Evolutionary conservation across 2,888 invertebrate genomes (phyloP).

Genomic region (Aproaerema taeniolella): DNA sequence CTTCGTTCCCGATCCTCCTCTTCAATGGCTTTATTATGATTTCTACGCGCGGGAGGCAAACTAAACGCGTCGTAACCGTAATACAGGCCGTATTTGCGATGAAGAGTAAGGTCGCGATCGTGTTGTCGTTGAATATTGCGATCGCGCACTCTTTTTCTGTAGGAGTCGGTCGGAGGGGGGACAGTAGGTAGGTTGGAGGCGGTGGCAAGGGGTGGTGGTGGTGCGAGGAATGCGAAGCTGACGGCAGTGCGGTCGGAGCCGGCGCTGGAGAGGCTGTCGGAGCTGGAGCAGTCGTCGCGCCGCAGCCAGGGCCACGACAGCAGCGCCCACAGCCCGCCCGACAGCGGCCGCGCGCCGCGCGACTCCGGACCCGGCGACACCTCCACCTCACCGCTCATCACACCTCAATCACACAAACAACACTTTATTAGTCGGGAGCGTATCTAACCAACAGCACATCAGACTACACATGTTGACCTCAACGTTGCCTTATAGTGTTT

Average conservation of each 20-base stretch:
- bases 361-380: slow-evolving; percentile 28
- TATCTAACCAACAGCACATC: neutral
- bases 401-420: slow-evolving; percentile 40
- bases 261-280: slow-evolving; percentile 80
- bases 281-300: slow-evolving; percentile 55
- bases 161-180: slow-evolving; percentile 80
- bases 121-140: slow-evolving; percentile 75
- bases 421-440: too few relatives aligned
- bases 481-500: too few relatives aligned
- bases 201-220: slow-evolving; percentile 73
- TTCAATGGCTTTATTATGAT: slow-evolving; percentile 22
- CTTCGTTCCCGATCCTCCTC: slow-evolving; percentile 52
- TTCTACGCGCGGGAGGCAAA: slow-evolving; percentile 41
- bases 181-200: slow-evolving; percentile 55
- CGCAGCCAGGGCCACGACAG: slow-evolving; percentile 87
- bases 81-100: slow-evolving; percentile 80
- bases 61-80: slow-evolving; percentile 60
- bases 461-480: too few relatives aligned
- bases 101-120: slow-evolving; percentile 79
- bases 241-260: slow-evolving; percentile 84
- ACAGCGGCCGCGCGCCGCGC: slow-evolving; percentile 60
- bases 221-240: slow-evolving; percentile 83
- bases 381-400: slow-evolving; percentile 54
- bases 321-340: slow-evolving; percentile 77
- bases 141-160: slow-evolving; percentile 78